Conservation (phyloP, 2,888 invertebrate species). For the Aethes cnicana region DNA sequence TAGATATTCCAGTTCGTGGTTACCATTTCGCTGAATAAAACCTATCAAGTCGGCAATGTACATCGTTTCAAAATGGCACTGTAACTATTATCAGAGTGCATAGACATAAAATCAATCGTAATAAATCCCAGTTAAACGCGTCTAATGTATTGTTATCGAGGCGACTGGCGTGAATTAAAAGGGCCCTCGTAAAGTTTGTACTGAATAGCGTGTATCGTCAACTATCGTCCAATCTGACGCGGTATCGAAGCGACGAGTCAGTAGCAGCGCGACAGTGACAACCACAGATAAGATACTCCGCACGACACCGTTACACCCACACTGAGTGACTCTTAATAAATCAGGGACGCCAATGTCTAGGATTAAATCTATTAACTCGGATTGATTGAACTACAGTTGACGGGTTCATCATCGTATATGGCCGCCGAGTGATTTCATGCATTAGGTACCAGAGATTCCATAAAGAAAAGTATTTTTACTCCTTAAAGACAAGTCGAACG, state of each 20-base stretch:
- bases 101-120: neutral
- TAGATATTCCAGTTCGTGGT: neutral
- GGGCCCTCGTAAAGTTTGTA: slow-evolving; percentile 16
- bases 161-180: slow-evolving; percentile 16
- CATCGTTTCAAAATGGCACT: no score
- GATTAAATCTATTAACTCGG: neutral
- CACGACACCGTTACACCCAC: slow-evolving; percentile 16
- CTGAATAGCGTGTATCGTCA: slow-evolving; percentile 14
- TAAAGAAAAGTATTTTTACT: no score
- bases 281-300: slow-evolving; percentile 29
- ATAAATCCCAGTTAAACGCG: slow-evolving; percentile 3
- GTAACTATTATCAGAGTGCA: no score
- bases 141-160: slow-evolving; percentile 11
- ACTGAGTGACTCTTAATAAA: slow-evolving; percentile 26
- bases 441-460: no score
- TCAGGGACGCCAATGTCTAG: slow-evolving; percentile 22
- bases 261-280: slow-evolving; percentile 32
- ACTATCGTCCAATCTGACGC: slow-evolving; percentile 10
- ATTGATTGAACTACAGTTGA: no score
- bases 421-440: no score
- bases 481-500: no score
- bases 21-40: no score
- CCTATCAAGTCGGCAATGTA: no score
- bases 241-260: slow-evolving; percentile 29
- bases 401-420: no score